phyloP scores from a whole-genome alignment of 2,797 vertebrate species.

The Psittacula derbiana region DNA sequence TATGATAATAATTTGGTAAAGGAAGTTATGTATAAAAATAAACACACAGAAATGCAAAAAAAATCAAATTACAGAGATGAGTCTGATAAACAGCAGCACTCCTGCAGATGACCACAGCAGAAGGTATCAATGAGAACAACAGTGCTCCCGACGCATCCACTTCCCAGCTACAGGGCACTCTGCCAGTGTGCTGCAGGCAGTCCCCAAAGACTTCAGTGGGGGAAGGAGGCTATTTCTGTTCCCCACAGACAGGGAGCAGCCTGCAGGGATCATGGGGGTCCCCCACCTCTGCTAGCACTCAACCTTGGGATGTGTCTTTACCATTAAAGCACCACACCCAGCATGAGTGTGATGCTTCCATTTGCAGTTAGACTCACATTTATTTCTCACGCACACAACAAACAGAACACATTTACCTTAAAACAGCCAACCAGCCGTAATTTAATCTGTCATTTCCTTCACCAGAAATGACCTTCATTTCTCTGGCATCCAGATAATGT shows the following conservation, averaged over 20 bases:
- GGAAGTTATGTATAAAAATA: constrained; percentile 47
- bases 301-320: not conserved
- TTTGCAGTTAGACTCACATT: not conserved
- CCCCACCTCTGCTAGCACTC: not conserved
- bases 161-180: not conserved
- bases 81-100: constrained; percentile 56
- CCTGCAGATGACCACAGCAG: constrained; percentile 62
- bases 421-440: constrained; percentile 28
- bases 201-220: not conserved
- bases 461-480: constrained; percentile 13
- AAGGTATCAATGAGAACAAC: constrained; percentile 60
- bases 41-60: not conserved
- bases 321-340: not conserved
- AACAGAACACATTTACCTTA: not conserved
- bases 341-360: rapidly evolving
- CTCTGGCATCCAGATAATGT: constrained; percentile 47
- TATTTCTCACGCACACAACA: not conserved
- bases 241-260: not conserved
- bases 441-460: constrained; percentile 57
- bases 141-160: constrained; percentile 33
- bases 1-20: constrained; percentile 11
- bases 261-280: rapidly evolving
- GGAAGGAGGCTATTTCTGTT: not conserved
- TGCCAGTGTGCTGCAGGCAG: not conserved
- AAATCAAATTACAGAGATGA: constrained; percentile 32